phyloP scores from a whole-genome alignment of 2,797 vertebrate genomes.

The Sebastes oblongus region DNA sequence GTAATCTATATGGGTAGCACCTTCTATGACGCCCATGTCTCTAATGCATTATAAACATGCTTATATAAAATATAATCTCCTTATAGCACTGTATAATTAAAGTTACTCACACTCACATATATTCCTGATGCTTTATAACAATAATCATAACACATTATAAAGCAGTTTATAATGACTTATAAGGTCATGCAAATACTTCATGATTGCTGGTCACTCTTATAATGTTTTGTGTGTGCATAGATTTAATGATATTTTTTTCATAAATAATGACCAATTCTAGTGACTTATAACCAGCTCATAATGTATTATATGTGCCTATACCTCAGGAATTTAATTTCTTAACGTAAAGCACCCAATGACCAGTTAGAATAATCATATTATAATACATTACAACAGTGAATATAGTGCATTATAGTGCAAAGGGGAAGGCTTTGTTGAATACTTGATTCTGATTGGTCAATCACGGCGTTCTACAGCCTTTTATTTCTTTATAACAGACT shows the following conservation, averaged over 20 bases:
- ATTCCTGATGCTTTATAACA: background rate
- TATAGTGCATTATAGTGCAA: no score
- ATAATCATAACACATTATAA: no score
- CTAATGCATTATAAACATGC: background rate
- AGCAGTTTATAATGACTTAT: no score
- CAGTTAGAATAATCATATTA: background rate
- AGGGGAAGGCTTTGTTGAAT: no score
- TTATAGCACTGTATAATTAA: background rate
- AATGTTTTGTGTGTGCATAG: background rate
- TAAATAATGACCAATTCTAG: background rate
- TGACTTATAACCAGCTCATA: background rate
- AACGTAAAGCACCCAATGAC: background rate
- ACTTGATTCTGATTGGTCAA: no score
- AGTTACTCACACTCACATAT: background rate
- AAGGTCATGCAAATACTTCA: background rate
- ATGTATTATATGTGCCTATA: background rate
- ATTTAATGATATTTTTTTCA: background rate
- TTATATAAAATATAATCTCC: background rate
- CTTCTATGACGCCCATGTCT: background rate
- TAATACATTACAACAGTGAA: background rate
- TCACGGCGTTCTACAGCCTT: no score
- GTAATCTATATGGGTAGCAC: background rate
- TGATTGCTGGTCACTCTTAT: background rate
- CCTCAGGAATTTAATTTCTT: background rate
- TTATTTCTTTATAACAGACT: no score